Percentiles rank a stretch among this genome's conserved stretches.
Conservation (phyloP, 2,888 invertebrate species). For the Entomobrya proxima region DNA sequence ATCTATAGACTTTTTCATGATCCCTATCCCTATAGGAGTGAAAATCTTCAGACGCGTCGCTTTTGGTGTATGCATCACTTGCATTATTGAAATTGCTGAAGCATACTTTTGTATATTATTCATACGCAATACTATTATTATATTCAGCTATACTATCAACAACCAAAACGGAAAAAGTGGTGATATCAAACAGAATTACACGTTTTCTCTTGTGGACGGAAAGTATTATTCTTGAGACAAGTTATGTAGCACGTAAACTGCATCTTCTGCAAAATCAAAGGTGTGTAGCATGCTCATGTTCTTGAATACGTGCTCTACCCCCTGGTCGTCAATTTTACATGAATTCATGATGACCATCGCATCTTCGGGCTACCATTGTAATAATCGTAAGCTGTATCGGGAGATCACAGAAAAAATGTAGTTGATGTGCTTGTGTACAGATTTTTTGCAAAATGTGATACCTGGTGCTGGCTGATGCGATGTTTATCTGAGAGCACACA, state of each 20-base stretch:
- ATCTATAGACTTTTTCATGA: background rate
- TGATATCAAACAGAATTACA: conserved; percentile 12
- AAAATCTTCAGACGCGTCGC: background rate
- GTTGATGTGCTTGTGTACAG: background rate
- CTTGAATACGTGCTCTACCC: conserved; percentile 27
- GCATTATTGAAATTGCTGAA: background rate
- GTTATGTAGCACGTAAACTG: background rate
- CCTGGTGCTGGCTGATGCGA: too few species aligned
- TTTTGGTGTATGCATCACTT: background rate
- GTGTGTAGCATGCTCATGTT: conserved; percentile 34
- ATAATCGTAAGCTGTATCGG: conserved; percentile 18
- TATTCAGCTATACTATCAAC: background rate
- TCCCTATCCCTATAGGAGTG: background rate
- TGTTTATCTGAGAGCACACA: conserved; percentile 39
- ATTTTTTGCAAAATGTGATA: conserved; percentile 29
- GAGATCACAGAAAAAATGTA: conserved; percentile 18
- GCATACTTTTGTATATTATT: background rate
- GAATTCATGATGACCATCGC: background rate
- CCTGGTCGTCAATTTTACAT: conserved; percentile 3
- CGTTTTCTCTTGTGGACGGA: background rate
- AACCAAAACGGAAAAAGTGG: background rate
- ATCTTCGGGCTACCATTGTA: conserved; percentile 15
- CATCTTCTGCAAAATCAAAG: conserved; percentile 30
- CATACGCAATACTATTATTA: background rate
- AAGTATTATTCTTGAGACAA: background rate